Percentiles rank a stretch among this genome's conserved stretches.
Conservation (phyloP, 1,140 invertebrate species). For the Bombyx mandarina region DNA sequence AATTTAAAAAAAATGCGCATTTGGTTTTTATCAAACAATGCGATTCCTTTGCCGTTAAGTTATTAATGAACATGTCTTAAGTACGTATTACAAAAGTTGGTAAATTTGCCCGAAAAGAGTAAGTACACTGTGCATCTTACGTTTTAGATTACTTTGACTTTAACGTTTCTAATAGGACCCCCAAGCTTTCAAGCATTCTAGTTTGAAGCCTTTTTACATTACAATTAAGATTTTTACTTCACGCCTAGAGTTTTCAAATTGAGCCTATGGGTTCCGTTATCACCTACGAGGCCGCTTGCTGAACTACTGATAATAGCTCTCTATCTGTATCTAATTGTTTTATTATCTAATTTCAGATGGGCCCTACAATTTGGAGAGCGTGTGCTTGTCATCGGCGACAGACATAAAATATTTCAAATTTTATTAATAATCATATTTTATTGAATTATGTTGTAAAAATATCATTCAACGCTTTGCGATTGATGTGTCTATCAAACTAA, state of each 20-base stretch:
- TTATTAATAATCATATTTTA: constrained; percentile 6
- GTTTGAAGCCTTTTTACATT: too few relatives aligned
- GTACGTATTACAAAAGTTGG: too few relatives aligned
- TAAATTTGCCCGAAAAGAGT: too few relatives aligned
- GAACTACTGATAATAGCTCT: constrained; percentile 3
- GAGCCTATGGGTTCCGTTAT: background rate
- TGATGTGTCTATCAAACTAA: too few relatives aligned
- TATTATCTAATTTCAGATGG: constrained; percentile 27
- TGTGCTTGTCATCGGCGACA: constrained; percentile 21
- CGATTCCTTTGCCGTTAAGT: too few relatives aligned
- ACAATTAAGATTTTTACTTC: background rate
- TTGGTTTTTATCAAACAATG: too few relatives aligned
- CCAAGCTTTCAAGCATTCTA: too few relatives aligned
- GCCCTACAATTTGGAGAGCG: constrained; percentile 23
- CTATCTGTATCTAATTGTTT: background rate
- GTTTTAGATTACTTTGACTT: background rate
- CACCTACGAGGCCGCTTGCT: background rate
- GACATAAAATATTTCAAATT: constrained; percentile 25
- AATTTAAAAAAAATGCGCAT: too few relatives aligned
- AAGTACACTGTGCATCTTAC: too few relatives aligned
- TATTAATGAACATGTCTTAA: too few relatives aligned
- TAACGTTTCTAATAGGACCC: background rate
- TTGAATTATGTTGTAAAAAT: too few relatives aligned
- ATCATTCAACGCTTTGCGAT: too few relatives aligned
- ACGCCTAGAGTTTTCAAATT: background rate